A percentile compares a stretch with the other conserved stretches of the same genome.
phyloP scores from a whole-genome alignment of 2,888 invertebrate genomes.

The Eumerus sabulonum region DNA sequence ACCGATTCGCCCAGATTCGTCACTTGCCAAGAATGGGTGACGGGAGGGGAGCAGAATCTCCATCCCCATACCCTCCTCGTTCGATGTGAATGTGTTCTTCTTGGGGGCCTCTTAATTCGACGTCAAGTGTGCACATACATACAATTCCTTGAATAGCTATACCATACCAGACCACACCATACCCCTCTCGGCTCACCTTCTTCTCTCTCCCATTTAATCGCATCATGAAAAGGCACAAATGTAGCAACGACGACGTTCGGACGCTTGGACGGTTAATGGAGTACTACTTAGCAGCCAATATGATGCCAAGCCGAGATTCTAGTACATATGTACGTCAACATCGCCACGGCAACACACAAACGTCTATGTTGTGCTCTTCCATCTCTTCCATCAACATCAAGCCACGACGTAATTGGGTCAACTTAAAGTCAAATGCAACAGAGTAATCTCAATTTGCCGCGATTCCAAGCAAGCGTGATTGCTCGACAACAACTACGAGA shows the following conservation, averaged over 20 bases:
- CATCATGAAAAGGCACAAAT: neutral
- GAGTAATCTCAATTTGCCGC: conserved; percentile 39
- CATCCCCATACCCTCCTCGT: neutral
- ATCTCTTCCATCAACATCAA: conserved; percentile 37
- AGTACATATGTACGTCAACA: conserved; percentile 48
- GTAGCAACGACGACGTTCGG: conserved; percentile 41
- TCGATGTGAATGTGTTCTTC: conserved; percentile 28
- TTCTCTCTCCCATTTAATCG: conserved; percentile 11
- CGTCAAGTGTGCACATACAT: too few relatives aligned
- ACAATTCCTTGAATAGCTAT: too few relatives aligned
- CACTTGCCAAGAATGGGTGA: neutral
- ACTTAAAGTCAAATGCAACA: conserved; percentile 65
- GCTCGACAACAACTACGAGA: neutral
- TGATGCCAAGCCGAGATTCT: conserved; percentile 38
- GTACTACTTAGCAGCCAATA: conserved; percentile 45
- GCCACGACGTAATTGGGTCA: conserved; percentile 65
- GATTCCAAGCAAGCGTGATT: conserved; percentile 8
- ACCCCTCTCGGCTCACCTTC: conserved; percentile 17
- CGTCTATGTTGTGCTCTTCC: conserved; percentile 38
- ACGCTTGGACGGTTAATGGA: conserved; percentile 45
- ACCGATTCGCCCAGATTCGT: conserved; percentile 53
- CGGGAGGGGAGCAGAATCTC: neutral
- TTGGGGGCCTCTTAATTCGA: too few relatives aligned
- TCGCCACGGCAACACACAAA: conserved; percentile 9
- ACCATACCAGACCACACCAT: too few relatives aligned